phyloP scores from a whole-genome alignment of 2,113 vertebrate genomes.

The Poecile atricapillus region DNA sequence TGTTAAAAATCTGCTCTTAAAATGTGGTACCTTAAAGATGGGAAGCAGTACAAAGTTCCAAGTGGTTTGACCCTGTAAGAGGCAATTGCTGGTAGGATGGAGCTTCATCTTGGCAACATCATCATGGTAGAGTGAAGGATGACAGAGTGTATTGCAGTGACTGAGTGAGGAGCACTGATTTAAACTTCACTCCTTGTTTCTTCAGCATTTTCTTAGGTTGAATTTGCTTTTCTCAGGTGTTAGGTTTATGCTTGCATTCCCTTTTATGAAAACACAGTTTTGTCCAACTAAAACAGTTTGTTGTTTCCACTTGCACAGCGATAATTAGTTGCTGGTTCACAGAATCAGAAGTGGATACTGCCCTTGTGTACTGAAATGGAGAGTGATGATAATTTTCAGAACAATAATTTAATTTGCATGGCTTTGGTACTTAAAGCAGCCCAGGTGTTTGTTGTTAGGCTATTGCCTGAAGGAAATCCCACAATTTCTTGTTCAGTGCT shows the following conservation, averaged over 20 bases:
- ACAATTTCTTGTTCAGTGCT: not conserved
- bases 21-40: not conserved
- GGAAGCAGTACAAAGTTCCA: not conserved
- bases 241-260: not conserved
- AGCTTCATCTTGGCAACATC: not conserved
- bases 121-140: not conserved
- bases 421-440: not conserved
- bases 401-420: not conserved
- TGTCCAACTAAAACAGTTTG: not conserved
- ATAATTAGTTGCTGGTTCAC: not conserved
- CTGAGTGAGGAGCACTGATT: not conserved
- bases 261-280: not conserved
- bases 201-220: not conserved
- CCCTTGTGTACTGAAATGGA: not conserved
- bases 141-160: not conserved
- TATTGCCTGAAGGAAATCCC: not conserved
- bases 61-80: not conserved
- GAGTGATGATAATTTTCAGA: not conserved
- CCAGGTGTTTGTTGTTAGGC: not conserved
- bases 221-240: not conserved
- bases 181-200: not conserved
- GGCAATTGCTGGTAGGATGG: not conserved
- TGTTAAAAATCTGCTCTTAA: not conserved
- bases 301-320: not conserved
- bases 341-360: not conserved